Evolutionary conservation across 2,888 invertebrate species (phyloP).

Genomic region (Tryphoninae sp.): DNA sequence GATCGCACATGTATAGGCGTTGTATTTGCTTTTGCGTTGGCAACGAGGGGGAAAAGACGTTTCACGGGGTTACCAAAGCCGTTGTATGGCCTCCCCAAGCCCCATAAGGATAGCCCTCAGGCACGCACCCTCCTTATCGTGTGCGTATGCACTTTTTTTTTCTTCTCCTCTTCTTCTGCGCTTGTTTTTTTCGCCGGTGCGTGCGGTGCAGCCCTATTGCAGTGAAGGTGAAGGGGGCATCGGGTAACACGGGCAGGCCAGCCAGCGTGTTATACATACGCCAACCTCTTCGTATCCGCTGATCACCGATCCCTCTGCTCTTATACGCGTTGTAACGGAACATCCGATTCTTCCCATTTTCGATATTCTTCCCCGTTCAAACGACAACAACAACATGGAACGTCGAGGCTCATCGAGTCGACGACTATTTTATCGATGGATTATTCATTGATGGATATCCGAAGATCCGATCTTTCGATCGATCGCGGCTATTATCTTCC

Average conservation of each 20-base stretch:
- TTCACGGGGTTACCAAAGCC: conserved; percentile 79
- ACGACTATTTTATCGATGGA: too few relatives aligned
- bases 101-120: conserved; percentile 73
- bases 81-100: conserved; percentile 80
- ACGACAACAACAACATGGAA: neutral
- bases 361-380: neutral
- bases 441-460: too few relatives aligned
- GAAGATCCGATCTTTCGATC: too few relatives aligned
- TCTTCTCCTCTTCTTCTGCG: conserved; percentile 19
- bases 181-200: conserved; percentile 54
- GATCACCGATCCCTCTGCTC: conserved; percentile 21
- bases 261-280: conserved; percentile 67
- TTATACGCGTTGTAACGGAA: conserved; percentile 9
- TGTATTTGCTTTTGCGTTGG: conserved; percentile 60
- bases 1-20: neutral
- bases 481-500: too few relatives aligned
- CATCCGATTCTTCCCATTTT: conserved; percentile 38
- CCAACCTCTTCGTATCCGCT: conserved; percentile 54
- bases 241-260: conserved; percentile 79
- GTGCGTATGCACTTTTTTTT: conserved; percentile 78
- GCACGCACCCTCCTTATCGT: conserved; percentile 68
- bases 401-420: too few relatives aligned
- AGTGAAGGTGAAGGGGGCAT: conserved; percentile 81
- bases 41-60: conserved; percentile 63
- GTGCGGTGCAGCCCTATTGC: conserved; percentile 76